Evolutionary conservation across 2,888 invertebrate genomes (phyloP).

Genomic region (Heliconius charithonia): DNA sequence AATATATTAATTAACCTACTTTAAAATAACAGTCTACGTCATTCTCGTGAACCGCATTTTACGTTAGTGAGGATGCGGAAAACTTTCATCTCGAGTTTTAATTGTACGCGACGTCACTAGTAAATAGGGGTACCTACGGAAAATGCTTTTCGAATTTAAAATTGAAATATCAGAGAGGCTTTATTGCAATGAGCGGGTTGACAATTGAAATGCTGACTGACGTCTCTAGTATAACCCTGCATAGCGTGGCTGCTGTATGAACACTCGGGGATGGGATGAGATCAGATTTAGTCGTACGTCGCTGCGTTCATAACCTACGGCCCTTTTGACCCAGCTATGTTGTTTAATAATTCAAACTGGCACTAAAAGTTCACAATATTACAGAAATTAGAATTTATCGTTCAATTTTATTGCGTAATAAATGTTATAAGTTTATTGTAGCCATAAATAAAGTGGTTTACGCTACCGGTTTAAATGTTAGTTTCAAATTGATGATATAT

Average conservation of each 20-base stretch:
- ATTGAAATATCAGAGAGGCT: constrained; percentile 53
- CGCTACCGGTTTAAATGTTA: neutral
- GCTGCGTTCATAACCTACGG: constrained; percentile 18
- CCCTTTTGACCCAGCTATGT: constrained; percentile 9
- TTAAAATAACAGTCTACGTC: constrained; percentile 8
- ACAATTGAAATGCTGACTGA: constrained; percentile 64
- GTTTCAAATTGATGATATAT: neutral
- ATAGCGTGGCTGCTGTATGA: constrained; percentile 13
- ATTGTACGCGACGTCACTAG: constrained; percentile 55
- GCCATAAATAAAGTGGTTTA: constrained; percentile 27
- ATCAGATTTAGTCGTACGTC: constrained; percentile 20
- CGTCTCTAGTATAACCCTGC: constrained; percentile 43
- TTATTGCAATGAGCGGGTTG: constrained; percentile 55
- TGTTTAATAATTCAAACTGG: constrained; percentile 27
- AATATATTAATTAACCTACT: constrained; percentile 21
- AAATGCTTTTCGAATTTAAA: constrained; percentile 46
- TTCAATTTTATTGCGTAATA: constrained; percentile 30
- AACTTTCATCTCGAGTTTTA: constrained; percentile 53
- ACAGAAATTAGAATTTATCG: constrained; percentile 34
- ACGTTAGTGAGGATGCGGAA: constrained; percentile 20
- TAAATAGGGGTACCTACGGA: constrained; percentile 43
- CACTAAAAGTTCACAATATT: constrained; percentile 34
- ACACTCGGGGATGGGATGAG: constrained; percentile 9
- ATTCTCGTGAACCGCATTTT: constrained; percentile 20
- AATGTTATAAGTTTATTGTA: constrained; percentile 30